Conservation (phyloP, 1,140 invertebrate species). For the Drosophila nannoptera region DNA sequence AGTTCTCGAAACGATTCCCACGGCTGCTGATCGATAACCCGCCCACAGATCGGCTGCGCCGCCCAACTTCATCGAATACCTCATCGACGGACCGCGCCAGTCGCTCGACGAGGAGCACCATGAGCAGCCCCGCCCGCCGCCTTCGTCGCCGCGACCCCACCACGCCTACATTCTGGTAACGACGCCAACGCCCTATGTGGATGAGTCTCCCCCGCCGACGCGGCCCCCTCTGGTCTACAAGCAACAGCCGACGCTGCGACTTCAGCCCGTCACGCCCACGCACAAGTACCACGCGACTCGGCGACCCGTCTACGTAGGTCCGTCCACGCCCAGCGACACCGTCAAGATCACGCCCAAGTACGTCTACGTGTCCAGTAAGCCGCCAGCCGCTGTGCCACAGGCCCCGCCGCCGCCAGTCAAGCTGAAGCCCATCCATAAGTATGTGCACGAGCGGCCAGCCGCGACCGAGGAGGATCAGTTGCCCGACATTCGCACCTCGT, state of each 20-base stretch:
- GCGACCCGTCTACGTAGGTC: slow-evolving; percentile 54
- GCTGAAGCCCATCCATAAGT: slow-evolving; percentile 62
- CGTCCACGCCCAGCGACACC: slow-evolving; percentile 53
- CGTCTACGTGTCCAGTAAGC: slow-evolving; percentile 44
- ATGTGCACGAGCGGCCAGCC: slow-evolving; percentile 39
- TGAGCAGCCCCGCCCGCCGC: slow-evolving; percentile 26
- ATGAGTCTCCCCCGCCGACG: slow-evolving; percentile 42
- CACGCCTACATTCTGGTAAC: slow-evolving; percentile 61
- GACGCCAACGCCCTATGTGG: slow-evolving; percentile 56
- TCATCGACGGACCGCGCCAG: slow-evolving; percentile 70
- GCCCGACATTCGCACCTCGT: slow-evolving; percentile 75
- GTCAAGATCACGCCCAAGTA: slow-evolving; percentile 69
- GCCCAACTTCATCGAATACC: slow-evolving; percentile 64
- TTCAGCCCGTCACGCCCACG: slow-evolving; percentile 47
- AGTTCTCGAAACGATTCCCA: too few species aligned
- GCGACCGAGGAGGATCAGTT: slow-evolving; percentile 58
- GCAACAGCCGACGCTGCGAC: slow-evolving; percentile 59
- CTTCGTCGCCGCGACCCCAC: slow-evolving; percentile 1
- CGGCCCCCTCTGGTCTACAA: slow-evolving; percentile 49
- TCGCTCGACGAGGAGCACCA: slow-evolving; percentile 66
- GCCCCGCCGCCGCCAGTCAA: slow-evolving; percentile 49
- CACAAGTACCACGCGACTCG: slow-evolving; percentile 61
- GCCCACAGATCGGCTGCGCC: slow-evolving; percentile 49
- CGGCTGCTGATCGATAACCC: too few species aligned
- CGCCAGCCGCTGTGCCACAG: slow-evolving; percentile 9